Evolutionary conservation across 2,888 invertebrate species (phyloP).

Genomic region (Protophormia terraenovae): DNA sequence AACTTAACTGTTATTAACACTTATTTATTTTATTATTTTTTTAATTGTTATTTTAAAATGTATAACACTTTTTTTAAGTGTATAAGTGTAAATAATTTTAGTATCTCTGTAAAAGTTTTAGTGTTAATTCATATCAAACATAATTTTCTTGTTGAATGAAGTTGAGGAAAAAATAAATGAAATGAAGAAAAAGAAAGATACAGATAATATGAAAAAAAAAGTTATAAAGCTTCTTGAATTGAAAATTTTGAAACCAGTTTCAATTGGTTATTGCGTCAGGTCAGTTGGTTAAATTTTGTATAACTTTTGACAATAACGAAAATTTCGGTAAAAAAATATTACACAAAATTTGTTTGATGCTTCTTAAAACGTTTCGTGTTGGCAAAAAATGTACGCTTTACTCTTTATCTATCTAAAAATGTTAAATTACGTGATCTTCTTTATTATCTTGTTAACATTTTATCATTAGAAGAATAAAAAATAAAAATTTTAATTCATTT

Average conservation of each 20-base stretch:
- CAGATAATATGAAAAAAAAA: constrained; percentile 23
- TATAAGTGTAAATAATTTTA: neutral
- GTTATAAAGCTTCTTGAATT: constrained; percentile 59
- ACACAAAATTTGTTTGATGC: no score
- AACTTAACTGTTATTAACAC: constrained; percentile 43
- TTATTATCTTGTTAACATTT: neutral
- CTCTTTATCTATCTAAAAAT: no score
- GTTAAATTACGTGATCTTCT: neutral
- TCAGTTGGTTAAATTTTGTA: constrained; percentile 72
- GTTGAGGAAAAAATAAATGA: no score
- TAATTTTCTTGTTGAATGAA: constrained; percentile 42
- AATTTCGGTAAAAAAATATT: no score
- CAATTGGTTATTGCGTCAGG: constrained; percentile 78
- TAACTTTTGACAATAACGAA: neutral
- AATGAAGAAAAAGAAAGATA: neutral
- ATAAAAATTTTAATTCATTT: no score
- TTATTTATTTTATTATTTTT: no score
- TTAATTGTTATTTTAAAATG: constrained; percentile 8
- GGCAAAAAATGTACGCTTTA: no score
- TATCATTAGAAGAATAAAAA: no score
- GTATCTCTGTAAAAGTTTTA: neutral
- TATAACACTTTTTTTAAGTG: constrained; percentile 6
- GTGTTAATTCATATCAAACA: constrained; percentile 35
- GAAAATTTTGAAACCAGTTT: constrained; percentile 75
- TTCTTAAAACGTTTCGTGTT: no score